A percentile compares a stretch with the other conserved stretches of the same genome.
These are phyloP conservation scores for Pelodiscus sinensis DNA, from an alignment of 2,113 vertebrate species.

Conservation along the genomic window DNA sequence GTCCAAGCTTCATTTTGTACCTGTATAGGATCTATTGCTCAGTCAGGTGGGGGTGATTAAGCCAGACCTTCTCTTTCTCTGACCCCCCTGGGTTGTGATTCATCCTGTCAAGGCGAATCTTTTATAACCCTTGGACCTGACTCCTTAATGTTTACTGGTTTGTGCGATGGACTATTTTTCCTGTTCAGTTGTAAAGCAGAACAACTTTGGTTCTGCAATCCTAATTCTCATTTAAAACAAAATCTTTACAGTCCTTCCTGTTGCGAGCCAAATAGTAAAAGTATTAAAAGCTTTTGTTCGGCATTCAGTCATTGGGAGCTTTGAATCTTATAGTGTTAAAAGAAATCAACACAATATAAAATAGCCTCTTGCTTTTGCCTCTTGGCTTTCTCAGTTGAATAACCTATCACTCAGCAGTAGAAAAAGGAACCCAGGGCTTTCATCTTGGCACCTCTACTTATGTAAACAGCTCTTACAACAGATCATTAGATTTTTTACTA, in stretches of 20 bases:
- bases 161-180: constrained; percentile 8
- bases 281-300: constrained; percentile 16
- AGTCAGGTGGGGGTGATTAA: background rate
- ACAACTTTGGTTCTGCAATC: background rate
- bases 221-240: constrained; percentile 17
- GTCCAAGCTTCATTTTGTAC: background rate
- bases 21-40: background rate
- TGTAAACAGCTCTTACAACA: constrained; percentile 39
- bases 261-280: constrained; percentile 25
- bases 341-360: constrained; percentile 24
- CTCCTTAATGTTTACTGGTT: constrained; percentile 3
- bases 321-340: background rate
- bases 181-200: background rate
- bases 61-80: background rate
- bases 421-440: constrained; percentile 50
- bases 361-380: constrained; percentile 28
- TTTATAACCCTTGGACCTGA: background rate
- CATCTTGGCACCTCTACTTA: constrained; percentile 42
- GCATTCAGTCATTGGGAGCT: constrained; percentile 17
- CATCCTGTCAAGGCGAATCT: constrained; percentile 16
- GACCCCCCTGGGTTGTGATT: background rate
- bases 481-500: constrained; percentile 25
- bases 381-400: constrained; percentile 6
- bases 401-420: constrained; percentile 33
- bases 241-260: background rate